Evolutionary conservation across 2,113 vertebrate genomes (phyloP), one percentile per base, ranked within the genome.

Genomic region (Scomber colias): DNA sequence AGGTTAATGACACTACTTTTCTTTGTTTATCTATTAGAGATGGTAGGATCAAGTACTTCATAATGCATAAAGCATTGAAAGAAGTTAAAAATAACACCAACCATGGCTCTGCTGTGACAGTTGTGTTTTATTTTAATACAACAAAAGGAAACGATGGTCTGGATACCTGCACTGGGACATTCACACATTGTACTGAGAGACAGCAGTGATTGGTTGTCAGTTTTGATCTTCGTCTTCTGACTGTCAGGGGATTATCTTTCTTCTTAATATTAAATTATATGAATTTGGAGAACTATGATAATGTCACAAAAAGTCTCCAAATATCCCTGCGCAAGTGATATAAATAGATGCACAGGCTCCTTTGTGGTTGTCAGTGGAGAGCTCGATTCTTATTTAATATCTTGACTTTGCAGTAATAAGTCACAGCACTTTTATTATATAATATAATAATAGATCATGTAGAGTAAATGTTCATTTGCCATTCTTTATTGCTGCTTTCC

Each of bases 41-140:
- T 15, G 19, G 17, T 21, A 48, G 11, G 24, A 62, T 40, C 5
- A 62, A 16, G 3, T 12, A 24, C 27, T 15, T 48, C 4, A 19
- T 35, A 19, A 21, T 21, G 13, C 46, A 61, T 78, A 61, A 21
- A n/a, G 13, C 46, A 61, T 78, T 61, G 50, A 78, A 49, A 53
- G 11, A 21, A 8, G 40, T 64, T 79, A 83, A 90, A 75, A 86
- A 87, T 85, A 89, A 63, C 66, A 76, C 16, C 71, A 31, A 10
- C 51, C 11, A 14, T 53, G 72, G 70, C 50, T 65, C 55, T 15
- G 24, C 61, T 71, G 59, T 63, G 31, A 40, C 64, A 16, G 3
- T 13, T 56, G n/a, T 31, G 13, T 66, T 88, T 80, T 75, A 77
- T 89, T 79, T 77, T 77, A 81, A 77, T 71, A 82, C 56, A 54